Percentiles rank a stretch among this genome's conserved stretches.
phyloP scores from a whole-genome alignment of 1,140 invertebrate species.

The Calliphora vicina region DNA sequence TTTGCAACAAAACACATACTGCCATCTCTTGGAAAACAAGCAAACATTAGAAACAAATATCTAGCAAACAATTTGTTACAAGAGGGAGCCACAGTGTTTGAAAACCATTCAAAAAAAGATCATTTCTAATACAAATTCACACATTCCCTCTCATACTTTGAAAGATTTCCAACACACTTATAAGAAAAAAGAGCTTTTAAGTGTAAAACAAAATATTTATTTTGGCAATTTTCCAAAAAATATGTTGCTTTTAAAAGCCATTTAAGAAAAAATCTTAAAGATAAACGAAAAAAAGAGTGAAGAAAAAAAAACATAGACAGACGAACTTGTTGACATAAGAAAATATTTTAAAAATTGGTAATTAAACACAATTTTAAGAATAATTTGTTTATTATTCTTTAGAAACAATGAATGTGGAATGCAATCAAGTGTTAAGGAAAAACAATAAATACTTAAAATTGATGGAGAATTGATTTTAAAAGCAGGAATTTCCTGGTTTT shows the following conservation, averaged over 20 bases:
- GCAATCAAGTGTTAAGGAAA: no score
- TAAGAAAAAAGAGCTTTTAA: background rate
- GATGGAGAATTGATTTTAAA: background rate
- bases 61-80: background rate
- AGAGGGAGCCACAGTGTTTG: background rate
- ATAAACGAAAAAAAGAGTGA: background rate
- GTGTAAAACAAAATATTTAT: background rate
- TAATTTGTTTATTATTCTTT: no score
- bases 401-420: no score
- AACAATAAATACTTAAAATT: background rate
- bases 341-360: background rate
- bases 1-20: background rate
- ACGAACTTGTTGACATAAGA: constrained; percentile 1
- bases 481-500: background rate
- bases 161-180: background rate
- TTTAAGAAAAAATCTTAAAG: background rate
- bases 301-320: background rate
- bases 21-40: background rate
- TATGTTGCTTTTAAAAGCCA: background rate
- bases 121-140: background rate
- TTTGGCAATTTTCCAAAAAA: constrained; percentile 16
- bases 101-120: background rate
- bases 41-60: background rate
- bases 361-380: background rate
- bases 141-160: no score